Conservation (phyloP, 2,888 invertebrate species). For the Athalia cordata region DNA sequence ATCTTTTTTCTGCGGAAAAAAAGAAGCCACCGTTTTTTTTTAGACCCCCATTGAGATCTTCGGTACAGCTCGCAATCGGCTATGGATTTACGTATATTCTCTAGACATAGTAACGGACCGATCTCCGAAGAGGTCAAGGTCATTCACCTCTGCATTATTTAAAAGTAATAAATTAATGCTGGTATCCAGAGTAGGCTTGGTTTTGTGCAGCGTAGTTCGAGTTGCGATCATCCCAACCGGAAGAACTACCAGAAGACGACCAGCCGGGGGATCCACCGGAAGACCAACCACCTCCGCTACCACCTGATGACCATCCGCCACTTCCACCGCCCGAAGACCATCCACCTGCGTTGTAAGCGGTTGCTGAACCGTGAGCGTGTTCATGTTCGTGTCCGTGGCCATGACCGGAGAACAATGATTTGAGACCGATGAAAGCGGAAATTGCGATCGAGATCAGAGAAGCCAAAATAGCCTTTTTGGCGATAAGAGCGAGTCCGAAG, state of each 20-base stretch:
- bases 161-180: slow-evolving; percentile 54
- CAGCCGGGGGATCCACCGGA: slow-evolving; percentile 49
- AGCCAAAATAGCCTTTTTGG: slow-evolving; percentile 80
- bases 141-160: slow-evolving; percentile 7
- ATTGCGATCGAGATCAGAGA: slow-evolving; percentile 78
- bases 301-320: slow-evolving; percentile 58
- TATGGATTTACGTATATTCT: neutral
- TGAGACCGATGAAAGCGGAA: slow-evolving; percentile 75
- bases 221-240: slow-evolving; percentile 66
- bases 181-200: slow-evolving; percentile 68
- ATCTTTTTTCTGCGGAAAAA: neutral
- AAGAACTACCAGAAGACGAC: slow-evolving; percentile 52
- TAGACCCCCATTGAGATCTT: neutral
- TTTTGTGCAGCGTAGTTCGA: slow-evolving; percentile 59
- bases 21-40: neutral
- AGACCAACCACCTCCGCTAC: slow-evolving; percentile 54
- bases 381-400: slow-evolving; percentile 52
- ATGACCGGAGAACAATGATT: slow-evolving; percentile 66
- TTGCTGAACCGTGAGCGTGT: slow-evolving; percentile 60
- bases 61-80: neutral
- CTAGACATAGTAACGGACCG: neutral
- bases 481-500: slow-evolving; percentile 77
- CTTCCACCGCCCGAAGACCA: slow-evolving; percentile 57
- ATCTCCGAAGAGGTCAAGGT: neutral
- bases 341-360: slow-evolving; percentile 62